Evolutionary conservation across 2,113 vertebrate genomes (phyloP), one percentile per base, ranked within the genome.

Genomic region (Hypanus sabinus): DNA sequence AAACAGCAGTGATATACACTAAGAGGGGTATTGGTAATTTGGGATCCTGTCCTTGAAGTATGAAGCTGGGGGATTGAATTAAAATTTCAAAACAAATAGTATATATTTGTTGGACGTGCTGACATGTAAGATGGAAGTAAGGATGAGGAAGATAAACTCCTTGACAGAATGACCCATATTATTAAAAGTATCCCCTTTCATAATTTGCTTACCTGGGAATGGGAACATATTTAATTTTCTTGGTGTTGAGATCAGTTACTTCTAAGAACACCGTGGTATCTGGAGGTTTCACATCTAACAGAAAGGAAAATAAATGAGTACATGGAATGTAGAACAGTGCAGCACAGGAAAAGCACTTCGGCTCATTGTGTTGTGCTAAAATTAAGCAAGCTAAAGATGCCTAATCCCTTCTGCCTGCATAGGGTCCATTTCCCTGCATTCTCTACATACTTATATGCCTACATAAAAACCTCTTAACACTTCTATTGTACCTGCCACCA

Each of bases 201-300:
- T 62, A 81, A 22, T 75, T 20, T 93, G 27, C 85, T 97, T 97
- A 99, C 99, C 98, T 97, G 3, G 98, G 98, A 94, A 99, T 96
- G 62, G 98, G 97, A 95, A 99, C 97, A 88, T 99, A 99, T 96
- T 98, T 98, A 90, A 99, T 95, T 96, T 98, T 99, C 95, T 99
- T 99, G 88, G 97, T 97, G 95, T 96, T 98, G 94, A 99, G 97
- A 95, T 99, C 98, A 3, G 98, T 98, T 95, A 99, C 97, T 96
- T 99, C 99, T 96, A 99, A 96, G 95, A 98, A 99, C 14, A 98
- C 98, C 92, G 98, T 96, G 33, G 97, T 96, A 95, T 97, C 94
- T 38, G 98, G 98, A 94, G 98, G 98, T 10, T 97, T 97, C 93
- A 97, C 96, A 95, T 97, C 99, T 99, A 97, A 93, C 96, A 95